Base-by-base conservation (phyloP, 2,797 vertebrate genomes). In the Alca torda region DNA sequence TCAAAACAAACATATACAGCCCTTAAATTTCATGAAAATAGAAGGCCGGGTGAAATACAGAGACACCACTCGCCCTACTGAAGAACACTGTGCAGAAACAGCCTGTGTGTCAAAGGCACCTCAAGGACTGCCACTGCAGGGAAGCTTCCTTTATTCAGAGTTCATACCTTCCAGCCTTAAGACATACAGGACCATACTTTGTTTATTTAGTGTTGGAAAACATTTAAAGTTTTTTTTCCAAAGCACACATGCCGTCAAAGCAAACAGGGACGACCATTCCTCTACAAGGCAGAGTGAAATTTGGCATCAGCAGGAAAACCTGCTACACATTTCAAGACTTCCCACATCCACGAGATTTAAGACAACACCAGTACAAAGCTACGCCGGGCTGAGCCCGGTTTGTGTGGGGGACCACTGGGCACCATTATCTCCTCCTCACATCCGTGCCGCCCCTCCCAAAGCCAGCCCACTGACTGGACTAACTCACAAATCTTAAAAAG, bases 381-480 rank as follows among this genome's bases (percentile, higher is more conserved):
- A 31, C 28, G 9, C 13, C 45, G 13, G 19, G 14, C 51, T 9
- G 28, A 83, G n/a, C 2, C 14, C 26, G 3, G 7, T 16, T 64
- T 1, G 0, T 2, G 18, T 3, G 31, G 16, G 12, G 17, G 8
- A 60, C 18, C 41, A 16, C 1, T 12, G n/a, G 53, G 26, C 25
- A 23, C 8, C 39, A 4, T 13, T 24, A 16, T 7, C 15, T 68
- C 43, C 54, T 48, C 24, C 39, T 23, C 18, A 25, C 13, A 37
- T 15, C 16, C 21, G 7, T 3, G 33, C 2, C 2, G 2, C 25
- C n/a, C 16, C n/a, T 46, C 64, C 31, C 67, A 37, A 46, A 31
- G 16, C 18, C 74, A 75, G 16, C 33, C 63, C 14, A 18, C 15
- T 1, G 6, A 46, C 37, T 4, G 6, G 30, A 68, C 31, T 12